phyloP scores from a whole-genome alignment of 2,888 invertebrate species.

The Polyommatus iphigenia region DNA sequence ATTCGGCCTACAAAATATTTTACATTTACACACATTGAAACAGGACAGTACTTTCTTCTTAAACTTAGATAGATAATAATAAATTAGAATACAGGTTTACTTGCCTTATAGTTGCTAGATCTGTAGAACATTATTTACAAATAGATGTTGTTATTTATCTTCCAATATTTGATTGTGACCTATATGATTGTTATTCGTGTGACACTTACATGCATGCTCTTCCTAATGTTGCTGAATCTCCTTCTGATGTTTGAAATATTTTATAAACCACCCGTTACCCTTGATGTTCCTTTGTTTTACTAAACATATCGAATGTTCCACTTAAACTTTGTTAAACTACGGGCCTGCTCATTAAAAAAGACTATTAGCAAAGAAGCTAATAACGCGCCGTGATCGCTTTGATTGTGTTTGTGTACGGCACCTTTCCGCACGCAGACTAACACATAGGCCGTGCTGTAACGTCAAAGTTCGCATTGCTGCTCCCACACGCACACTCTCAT shows the following conservation, averaged over 20 bases:
- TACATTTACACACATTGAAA: neutral
- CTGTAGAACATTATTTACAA: slow-evolving; percentile 30
- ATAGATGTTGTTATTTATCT: slow-evolving; percentile 30
- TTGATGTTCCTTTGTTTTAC: neutral
- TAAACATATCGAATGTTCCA: neutral
- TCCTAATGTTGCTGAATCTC: slow-evolving; percentile 8
- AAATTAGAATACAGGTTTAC: slow-evolving; percentile 58
- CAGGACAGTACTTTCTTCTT: neutral
- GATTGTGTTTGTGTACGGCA: neutral
- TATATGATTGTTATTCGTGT: slow-evolving; percentile 7
- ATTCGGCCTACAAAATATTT: neutral
- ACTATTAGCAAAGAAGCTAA: neutral
- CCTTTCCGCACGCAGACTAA: neutral
- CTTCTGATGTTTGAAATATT: slow-evolving; percentile 6
- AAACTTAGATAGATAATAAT: slow-evolving; percentile 3
- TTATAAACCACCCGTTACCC: neutral
- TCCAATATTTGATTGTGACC: slow-evolving; percentile 37
- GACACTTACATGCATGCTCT: slow-evolving; percentile 1
- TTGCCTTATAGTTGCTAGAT: slow-evolving; percentile 63
- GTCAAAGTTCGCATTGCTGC: neutral
- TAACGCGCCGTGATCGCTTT: neutral
- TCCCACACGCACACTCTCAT: neutral
- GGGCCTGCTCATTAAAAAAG: neutral
- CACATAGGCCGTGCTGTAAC: neutral
- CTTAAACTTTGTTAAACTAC: neutral